Evolutionary conservation across 2,888 invertebrate genomes (phyloP).

Genomic region (Acronicta leporina): DNA sequence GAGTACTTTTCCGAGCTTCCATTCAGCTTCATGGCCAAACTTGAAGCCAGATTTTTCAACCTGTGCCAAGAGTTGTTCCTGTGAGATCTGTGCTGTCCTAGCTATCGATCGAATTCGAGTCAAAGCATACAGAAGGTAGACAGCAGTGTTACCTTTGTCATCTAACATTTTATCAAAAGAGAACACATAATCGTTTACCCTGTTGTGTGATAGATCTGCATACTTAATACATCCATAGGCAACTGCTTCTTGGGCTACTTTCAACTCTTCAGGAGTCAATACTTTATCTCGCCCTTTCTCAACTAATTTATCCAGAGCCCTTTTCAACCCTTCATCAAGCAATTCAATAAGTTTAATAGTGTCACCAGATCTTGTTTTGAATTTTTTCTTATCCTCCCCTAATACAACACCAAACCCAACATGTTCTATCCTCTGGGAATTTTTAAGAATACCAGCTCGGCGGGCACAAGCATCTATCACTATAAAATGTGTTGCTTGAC

Average conservation of each 20-base stretch:
- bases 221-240: constrained; percentile 99
- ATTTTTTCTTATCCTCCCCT: constrained; percentile 99
- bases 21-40: constrained; percentile 97
- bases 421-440: constrained; percentile 94
- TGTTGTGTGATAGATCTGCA: constrained; percentile 98
- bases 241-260: constrained; percentile 95
- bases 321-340: constrained; percentile 96
- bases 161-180: constrained; percentile 99
- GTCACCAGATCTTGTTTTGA: constrained; percentile 99
- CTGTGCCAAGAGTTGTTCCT: constrained; percentile 90
- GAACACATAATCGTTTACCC: constrained; percentile 98
- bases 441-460: constrained; percentile 91
- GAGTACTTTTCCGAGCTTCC: constrained; percentile 97
- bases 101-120: constrained; percentile 98
- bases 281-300: constrained; percentile 97
- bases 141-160: constrained; percentile 99
- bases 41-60: constrained; percentile 90
- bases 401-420: constrained; percentile 99
- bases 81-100: constrained; percentile 92
- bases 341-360: constrained; percentile 96
- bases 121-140: constrained; percentile 97
- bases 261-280: constrained; percentile 94
- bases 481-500: constrained; percentile 94
- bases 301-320: constrained; percentile 94
- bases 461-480: constrained; percentile 94